phyloP scores from a whole-genome alignment of 2,797 vertebrate genomes.

The Micropoecilia bifurca region DNA sequence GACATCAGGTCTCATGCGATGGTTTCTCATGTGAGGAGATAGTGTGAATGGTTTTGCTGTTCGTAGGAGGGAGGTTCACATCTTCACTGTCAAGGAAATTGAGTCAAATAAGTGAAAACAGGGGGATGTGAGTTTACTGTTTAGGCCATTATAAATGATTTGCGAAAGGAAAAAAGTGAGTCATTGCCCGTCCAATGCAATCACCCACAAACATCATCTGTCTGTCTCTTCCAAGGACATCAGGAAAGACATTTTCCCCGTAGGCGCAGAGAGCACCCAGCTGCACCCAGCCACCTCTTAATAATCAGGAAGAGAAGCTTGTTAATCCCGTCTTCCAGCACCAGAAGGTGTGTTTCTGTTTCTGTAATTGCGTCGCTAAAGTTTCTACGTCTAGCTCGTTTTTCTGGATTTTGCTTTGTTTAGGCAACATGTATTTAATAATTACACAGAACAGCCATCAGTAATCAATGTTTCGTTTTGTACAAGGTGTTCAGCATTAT shows the following conservation, averaged over 20 bases:
- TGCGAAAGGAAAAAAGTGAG: slow-evolving; percentile 45
- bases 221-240: slow-evolving; percentile 17
- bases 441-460: not conserved
- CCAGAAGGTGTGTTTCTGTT: slow-evolving; percentile 17
- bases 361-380: not conserved
- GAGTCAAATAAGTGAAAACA: slow-evolving; percentile 39
- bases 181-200: slow-evolving; percentile 21
- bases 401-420: slow-evolving; percentile 6
- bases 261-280: not conserved
- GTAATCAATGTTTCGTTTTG: not conserved
- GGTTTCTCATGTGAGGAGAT: slow-evolving; percentile 48
- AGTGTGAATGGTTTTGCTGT: not conserved
- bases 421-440: not conserved
- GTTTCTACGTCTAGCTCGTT: slow-evolving; percentile 13
- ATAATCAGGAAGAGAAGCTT: not conserved
- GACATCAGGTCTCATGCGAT: slow-evolving; percentile 44
- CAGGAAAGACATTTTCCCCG: slow-evolving; percentile 10
- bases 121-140: slow-evolving; percentile 7
- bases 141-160: not conserved
- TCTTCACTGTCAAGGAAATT: not conserved
- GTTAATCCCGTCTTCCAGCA: not conserved
- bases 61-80: slow-evolving; percentile 17
- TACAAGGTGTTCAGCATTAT: not conserved
- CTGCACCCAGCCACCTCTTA: not conserved
- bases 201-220: slow-evolving; percentile 41